Evolutionary conservation across 2,113 vertebrate species (phyloP).

Genomic region (Macquaria ambigua): DNA sequence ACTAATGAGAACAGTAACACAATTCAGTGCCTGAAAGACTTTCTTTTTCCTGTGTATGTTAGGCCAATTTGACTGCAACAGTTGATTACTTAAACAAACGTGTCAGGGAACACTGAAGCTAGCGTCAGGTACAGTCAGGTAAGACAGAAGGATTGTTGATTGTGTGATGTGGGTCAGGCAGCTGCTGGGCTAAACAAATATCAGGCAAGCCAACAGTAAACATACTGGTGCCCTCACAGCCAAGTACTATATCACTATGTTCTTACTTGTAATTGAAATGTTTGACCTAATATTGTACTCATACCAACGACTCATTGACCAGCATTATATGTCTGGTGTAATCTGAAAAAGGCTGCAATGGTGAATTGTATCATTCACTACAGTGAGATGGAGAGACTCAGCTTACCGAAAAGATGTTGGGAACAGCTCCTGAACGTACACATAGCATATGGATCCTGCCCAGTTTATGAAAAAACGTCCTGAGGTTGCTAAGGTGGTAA

Average conservation of each 20-base stretch:
- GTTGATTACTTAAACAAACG: too few relatives aligned
- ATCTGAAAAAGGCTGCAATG: background rate
- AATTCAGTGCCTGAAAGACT: background rate
- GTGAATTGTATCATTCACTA: background rate
- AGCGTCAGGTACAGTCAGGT: too few relatives aligned
- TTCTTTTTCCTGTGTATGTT: too few relatives aligned
- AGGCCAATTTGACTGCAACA: too few relatives aligned
- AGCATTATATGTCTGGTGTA: background rate
- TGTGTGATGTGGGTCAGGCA: too few relatives aligned
- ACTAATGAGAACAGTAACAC: background rate
- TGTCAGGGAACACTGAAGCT: too few relatives aligned
- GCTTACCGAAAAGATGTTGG: slow-evolving; percentile 80
- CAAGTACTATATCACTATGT: background rate
- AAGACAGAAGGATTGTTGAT: too few relatives aligned
- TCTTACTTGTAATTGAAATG: background rate
- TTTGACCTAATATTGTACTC: background rate
- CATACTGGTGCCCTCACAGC: background rate
- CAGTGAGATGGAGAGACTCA: background rate
- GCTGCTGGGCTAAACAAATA: background rate
- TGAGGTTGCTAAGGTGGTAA: slow-evolving; percentile 66
- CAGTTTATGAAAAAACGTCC: slow-evolving; percentile 75
- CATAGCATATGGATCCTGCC: slow-evolving; percentile 68
- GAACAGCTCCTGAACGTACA: slow-evolving; percentile 83
- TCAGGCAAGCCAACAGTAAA: background rate
- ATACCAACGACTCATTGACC: background rate